Conservation (phyloP, 30 jellyfish, hydroid and myxozoan species). For the Pseudorhiza aurosa region DNA sequence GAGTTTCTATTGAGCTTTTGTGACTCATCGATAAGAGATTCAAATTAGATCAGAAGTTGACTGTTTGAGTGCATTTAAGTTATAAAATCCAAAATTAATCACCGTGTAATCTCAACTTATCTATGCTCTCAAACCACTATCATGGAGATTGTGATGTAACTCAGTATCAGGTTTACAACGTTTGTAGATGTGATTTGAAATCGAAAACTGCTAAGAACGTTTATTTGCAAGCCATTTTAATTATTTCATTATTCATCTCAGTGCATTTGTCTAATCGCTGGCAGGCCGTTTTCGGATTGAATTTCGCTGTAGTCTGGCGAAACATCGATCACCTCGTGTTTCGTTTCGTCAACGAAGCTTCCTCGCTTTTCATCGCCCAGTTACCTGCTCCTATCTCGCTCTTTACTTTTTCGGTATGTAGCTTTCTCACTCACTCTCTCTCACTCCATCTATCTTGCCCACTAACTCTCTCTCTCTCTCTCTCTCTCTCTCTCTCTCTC, state of each 20-base stretch:
- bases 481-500: too few relatives aligned
- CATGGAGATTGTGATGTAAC: not conserved
- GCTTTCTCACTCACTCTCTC: too few relatives aligned
- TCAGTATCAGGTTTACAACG: not conserved
- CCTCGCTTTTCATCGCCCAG: too few relatives aligned
- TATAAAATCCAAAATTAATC: not conserved
- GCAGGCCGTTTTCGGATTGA: too few relatives aligned
- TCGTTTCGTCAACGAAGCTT: too few relatives aligned
- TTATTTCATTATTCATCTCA: not conserved
- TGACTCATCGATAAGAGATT: not conserved
- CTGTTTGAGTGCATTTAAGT: not conserved
- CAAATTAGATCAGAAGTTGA: not conserved
- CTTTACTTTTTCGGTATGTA: too few relatives aligned
- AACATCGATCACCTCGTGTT: too few relatives aligned
- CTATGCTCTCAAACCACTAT: not conserved
- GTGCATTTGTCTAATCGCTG: not conserved
- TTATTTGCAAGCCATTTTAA: too few relatives aligned
- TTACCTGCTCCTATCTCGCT: too few relatives aligned
- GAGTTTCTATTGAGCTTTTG: not conserved
- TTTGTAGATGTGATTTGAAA: not conserved
- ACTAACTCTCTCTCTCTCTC: too few relatives aligned
- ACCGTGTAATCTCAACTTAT: not conserved
- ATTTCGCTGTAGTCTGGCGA: too few relatives aligned
- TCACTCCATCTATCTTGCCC: too few relatives aligned
- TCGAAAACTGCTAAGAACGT: not conserved